Percentiles rank a stretch among this genome's conserved stretches.
Evolutionary conservation across 1,140 invertebrate species (phyloP).

Genomic region (Bathynomus jamesi): DNA sequence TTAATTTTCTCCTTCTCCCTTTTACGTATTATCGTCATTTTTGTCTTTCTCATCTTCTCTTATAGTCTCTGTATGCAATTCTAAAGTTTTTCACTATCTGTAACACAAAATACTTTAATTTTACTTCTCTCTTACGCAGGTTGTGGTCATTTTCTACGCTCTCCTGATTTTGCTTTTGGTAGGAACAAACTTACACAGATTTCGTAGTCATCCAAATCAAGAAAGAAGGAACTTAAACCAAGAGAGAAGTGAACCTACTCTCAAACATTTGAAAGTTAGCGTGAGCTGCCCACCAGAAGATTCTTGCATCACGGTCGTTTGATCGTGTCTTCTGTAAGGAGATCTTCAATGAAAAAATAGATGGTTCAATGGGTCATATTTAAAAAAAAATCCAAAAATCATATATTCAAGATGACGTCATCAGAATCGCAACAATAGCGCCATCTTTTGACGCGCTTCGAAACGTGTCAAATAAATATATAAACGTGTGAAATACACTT

Average conservation of each 20-base stretch:
- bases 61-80: no score
- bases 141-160: background rate
- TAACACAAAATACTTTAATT: no score
- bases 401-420: no score
- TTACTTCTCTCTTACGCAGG: background rate
- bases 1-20: no score
- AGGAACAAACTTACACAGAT: background rate
- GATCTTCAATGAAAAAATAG: background rate
- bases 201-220: no score
- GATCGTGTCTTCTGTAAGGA: background rate
- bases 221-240: background rate
- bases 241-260: background rate
- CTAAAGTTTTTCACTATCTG: no score
- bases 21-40: background rate
- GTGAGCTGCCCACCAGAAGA: background rate
- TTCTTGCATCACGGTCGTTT: background rate
- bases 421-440: no score
- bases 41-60: background rate
- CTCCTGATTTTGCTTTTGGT: background rate
- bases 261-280: background rate
- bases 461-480: no score
- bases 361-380: no score
- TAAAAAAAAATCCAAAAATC: no score
- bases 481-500: no score
- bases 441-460: no score